These are phyloP conservation scores for Dolichomitus sp. DNA, from an alignment of 2,888 invertebrate species.

Conservation along the genomic window DNA sequence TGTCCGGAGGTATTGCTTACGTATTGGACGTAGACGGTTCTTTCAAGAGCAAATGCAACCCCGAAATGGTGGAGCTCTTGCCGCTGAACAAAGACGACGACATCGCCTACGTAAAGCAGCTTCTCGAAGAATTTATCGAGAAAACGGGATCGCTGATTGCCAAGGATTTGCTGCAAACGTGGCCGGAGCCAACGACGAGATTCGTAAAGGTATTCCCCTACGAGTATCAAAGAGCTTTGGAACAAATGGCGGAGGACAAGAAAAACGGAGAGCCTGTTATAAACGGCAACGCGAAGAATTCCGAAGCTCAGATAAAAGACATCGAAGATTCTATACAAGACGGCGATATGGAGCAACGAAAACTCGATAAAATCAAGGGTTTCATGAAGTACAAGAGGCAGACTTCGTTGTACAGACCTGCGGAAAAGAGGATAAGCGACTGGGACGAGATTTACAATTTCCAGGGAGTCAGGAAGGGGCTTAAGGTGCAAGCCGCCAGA, in stretches of 20 bases:
- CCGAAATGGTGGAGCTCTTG: conserved; percentile 97
- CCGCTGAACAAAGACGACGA: conserved; percentile 93
- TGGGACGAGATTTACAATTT: conserved; percentile 99
- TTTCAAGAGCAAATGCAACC: conserved; percentile 96
- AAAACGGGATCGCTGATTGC: conserved; percentile 97
- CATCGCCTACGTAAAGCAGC: conserved; percentile 90
- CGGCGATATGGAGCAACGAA: conserved; percentile 92
- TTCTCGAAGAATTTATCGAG: conserved; percentile 94
- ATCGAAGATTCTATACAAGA: conserved; percentile 97
- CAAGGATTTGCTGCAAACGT: conserved; percentile 91
- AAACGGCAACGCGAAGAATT: conserved; percentile 85
- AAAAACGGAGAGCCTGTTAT: conserved; percentile 77
- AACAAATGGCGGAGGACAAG: conserved; percentile 88
- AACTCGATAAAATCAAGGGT: conserved; percentile 94
- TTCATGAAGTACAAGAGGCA: conserved; percentile 99
- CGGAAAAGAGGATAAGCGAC: conserved; percentile 94
- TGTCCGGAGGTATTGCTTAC: conserved; percentile 98
- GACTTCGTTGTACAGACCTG: conserved; percentile 94
- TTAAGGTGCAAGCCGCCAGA: conserved; percentile 96
- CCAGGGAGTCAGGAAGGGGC: conserved; percentile 94
- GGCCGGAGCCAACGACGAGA: conserved; percentile 92
- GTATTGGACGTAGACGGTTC: conserved; percentile 96
- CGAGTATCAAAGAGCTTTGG: conserved; percentile 97
- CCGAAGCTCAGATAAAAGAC: conserved; percentile 87
- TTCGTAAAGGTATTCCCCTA: conserved; percentile 99